phyloP scores from a whole-genome alignment of 2,888 invertebrate genomes.

The Hemithea aestivaria region DNA sequence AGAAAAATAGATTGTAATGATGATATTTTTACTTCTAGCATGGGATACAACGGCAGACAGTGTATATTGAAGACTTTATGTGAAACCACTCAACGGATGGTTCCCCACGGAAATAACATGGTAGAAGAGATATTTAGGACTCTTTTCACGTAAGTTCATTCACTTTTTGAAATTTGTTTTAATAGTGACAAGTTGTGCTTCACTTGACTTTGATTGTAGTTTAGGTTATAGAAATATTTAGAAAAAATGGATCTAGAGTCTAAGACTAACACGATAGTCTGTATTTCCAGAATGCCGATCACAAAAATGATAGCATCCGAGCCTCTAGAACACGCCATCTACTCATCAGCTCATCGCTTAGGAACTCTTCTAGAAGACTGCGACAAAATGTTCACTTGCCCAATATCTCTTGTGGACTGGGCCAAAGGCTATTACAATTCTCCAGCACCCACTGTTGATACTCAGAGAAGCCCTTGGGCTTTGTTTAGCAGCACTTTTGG shows the following conservation, averaged over 20 bases:
- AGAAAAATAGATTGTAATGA: too few species aligned
- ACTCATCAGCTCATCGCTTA: slow-evolving; percentile 78
- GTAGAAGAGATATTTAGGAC: slow-evolving; percentile 82
- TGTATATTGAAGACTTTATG: slow-evolving; percentile 84
- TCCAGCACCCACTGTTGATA: slow-evolving; percentile 36
- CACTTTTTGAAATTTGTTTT: too few species aligned
- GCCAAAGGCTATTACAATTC: slow-evolving; percentile 78
- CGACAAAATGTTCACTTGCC: slow-evolving; percentile 77
- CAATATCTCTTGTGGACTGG: slow-evolving; percentile 83
- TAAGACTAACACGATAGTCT: too few species aligned
- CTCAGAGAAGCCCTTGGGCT: slow-evolving; percentile 37
- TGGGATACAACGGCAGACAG: slow-evolving; percentile 83
- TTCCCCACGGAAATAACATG: slow-evolving; percentile 76
- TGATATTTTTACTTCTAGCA: slow-evolving; percentile 63
- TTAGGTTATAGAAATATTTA: too few species aligned
- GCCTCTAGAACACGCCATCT: slow-evolving; percentile 80
- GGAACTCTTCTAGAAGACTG: slow-evolving; percentile 64
- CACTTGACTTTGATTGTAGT: too few species aligned
- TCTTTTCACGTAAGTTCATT: slow-evolving; percentile 79
- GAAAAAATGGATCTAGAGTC: too few species aligned
- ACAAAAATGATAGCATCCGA: slow-evolving; percentile 78
- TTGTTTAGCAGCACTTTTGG: slow-evolving; percentile 45
- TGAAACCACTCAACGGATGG: slow-evolving; percentile 80
- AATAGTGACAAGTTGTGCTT: too few species aligned
- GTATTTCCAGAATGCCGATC: slow-evolving; percentile 79